These are phyloP conservation scores for Aurelia aurita DNA, from an alignment of 30 jellyfish, hydroid and myxozoan species.

Conservation along the genomic window DNA sequence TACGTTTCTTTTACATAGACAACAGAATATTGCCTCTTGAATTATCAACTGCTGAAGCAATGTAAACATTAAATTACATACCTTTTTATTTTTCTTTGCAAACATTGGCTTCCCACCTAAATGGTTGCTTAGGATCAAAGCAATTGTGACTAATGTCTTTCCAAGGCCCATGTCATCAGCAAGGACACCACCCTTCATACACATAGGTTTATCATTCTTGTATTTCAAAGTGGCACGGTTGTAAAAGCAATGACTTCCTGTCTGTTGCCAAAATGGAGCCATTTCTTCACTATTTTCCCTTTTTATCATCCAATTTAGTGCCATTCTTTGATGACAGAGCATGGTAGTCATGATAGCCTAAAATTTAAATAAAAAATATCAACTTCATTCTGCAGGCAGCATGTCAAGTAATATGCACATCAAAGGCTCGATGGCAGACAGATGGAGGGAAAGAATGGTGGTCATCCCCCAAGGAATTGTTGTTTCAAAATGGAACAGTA, in stretches of 20 bases:
- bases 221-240: conserved; percentile 58
- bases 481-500: too few relatives aligned
- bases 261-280: conserved; percentile 78
- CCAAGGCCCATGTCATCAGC: conserved; percentile 96
- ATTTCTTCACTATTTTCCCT: conserved; percentile 70
- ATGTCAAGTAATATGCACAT: too few relatives aligned
- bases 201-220: conserved; percentile 42
- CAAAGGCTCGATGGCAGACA: too few relatives aligned
- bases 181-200: conserved; percentile 80
- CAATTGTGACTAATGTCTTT: conserved; percentile 61
- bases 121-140: conserved; percentile 74
- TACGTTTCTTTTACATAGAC: too few relatives aligned
- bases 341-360: conserved; percentile 67
- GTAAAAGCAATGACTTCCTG: conserved; percentile 8
- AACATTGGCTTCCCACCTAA: conserved; percentile 73
- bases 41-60: too few relatives aligned
- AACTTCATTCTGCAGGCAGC: neutral
- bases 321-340: conserved; percentile 77
- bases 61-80: too few relatives aligned
- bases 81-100: conserved; percentile 33
- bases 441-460: too few relatives aligned
- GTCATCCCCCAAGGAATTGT: too few relatives aligned
- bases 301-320: conserved; percentile 75
- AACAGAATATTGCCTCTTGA: too few relatives aligned
- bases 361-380: neutral